A percentile compares a stretch with the other conserved stretches of the same genome.
Conservation (phyloP, 92 coral and sea anemone species). For the Zoanthus gigantus region DNA sequence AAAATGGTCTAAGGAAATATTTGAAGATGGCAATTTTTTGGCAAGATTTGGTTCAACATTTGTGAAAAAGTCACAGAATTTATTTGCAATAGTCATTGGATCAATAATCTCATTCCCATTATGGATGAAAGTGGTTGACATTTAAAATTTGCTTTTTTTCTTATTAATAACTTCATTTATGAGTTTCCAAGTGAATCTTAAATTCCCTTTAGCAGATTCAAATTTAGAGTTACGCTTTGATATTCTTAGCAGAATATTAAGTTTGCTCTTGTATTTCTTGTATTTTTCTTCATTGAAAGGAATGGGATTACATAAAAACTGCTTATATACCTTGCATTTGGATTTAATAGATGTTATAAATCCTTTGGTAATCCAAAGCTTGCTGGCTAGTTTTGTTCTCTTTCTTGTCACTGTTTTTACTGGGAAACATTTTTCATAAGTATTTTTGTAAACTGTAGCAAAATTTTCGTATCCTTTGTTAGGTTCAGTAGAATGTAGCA, state of each 20-base stretch:
- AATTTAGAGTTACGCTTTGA: background rate
- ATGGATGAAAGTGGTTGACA: background rate
- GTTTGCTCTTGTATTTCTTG: background rate
- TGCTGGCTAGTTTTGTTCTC: no score
- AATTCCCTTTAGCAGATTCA: background rate
- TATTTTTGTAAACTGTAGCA: no score
- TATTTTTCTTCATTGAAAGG: background rate
- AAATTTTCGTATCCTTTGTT: no score
- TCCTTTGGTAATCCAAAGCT: background rate
- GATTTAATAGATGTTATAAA: background rate
- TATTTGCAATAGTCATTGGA: constrained; percentile 3
- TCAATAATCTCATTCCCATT: background rate
- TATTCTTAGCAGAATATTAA: no score
- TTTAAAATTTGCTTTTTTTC: no score
- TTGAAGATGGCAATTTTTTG: background rate
- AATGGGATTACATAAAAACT: background rate
- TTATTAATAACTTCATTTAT: background rate
- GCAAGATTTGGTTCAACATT: background rate
- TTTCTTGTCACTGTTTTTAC: no score
- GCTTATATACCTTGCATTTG: background rate
- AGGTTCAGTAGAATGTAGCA: no score
- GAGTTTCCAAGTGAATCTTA: background rate
- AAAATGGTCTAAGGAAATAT: background rate
- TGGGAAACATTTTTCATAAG: no score
- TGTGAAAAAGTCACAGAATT: background rate